Evolutionary conservation across 2,113 vertebrate species (phyloP).

Genomic region (Antidorcas marsupialis): DNA sequence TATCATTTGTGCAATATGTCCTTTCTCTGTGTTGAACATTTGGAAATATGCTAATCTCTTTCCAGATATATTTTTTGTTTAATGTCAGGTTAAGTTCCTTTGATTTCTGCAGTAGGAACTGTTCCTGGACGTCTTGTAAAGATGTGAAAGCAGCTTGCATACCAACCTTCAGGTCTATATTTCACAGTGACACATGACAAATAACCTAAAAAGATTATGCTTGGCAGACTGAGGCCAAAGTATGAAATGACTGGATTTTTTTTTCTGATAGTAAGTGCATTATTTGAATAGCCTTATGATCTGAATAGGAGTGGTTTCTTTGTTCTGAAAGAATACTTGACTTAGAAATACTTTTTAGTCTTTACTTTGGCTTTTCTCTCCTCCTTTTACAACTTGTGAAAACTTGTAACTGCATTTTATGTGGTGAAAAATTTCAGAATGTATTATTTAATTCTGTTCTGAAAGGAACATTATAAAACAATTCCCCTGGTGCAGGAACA

Average conservation of each 20-base stretch:
- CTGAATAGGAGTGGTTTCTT: background rate
- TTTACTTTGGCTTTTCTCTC: background rate
- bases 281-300: background rate
- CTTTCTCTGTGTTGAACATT: background rate
- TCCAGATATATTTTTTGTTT: background rate
- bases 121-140: background rate
- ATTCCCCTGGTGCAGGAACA: conserved; percentile 17
- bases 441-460: background rate
- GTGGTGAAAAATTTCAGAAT: background rate
- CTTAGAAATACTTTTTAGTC: background rate
- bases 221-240: background rate
- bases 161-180: background rate
- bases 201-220: background rate
- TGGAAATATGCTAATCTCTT: background rate
- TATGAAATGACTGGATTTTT: background rate
- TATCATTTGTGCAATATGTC: background rate
- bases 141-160: background rate
- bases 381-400: background rate
- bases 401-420: background rate
- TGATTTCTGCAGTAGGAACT: background rate
- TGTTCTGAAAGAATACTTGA: background rate
- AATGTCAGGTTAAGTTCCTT: background rate
- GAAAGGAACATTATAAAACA: conserved; percentile 31
- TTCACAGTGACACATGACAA: background rate
- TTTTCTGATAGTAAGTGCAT: background rate